A percentile compares a stretch with the other conserved stretches of the same genome.
These are phyloP conservation scores for Anarhynchus alexandrinus DNA, from an alignment of 2,113 vertebrate species.

Conservation along the genomic window DNA sequence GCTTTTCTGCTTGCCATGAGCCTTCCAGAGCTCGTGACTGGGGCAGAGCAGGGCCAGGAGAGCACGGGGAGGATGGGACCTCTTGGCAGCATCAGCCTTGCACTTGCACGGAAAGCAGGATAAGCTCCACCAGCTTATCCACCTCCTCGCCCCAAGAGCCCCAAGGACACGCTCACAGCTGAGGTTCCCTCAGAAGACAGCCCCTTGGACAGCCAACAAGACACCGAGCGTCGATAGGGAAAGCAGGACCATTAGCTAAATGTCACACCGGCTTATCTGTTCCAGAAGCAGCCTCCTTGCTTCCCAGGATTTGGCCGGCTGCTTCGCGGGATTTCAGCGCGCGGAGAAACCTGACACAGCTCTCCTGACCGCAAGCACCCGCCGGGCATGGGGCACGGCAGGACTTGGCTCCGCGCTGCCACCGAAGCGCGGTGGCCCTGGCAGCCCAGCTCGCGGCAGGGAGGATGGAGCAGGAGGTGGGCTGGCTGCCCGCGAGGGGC, in stretches of 20 bases:
- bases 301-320: not conserved
- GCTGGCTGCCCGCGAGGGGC: not conserved
- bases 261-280: not conserved
- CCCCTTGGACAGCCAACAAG: not conserved
- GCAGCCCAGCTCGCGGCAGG: fast-evolving
- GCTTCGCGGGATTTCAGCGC: fast-evolving
- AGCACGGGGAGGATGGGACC: not conserved
- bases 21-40: not conserved
- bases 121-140: fast-evolving
- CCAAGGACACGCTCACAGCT: not conserved
- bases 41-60: not conserved
- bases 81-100: not conserved
- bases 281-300: not conserved
- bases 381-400: fast-evolving
- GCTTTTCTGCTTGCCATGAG: not conserved
- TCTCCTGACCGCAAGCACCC: fast-evolving
- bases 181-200: not conserved
- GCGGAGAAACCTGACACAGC: not conserved
- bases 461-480: not conserved
- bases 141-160: not conserved
- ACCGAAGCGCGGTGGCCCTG: fast-evolving
- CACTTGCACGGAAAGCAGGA: not conserved
- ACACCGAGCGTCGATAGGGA: not conserved
- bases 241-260: not conserved
- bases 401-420: not conserved